Conservation (phyloP, 2,888 invertebrate genomes). For the Drosophila stalkeri region DNA sequence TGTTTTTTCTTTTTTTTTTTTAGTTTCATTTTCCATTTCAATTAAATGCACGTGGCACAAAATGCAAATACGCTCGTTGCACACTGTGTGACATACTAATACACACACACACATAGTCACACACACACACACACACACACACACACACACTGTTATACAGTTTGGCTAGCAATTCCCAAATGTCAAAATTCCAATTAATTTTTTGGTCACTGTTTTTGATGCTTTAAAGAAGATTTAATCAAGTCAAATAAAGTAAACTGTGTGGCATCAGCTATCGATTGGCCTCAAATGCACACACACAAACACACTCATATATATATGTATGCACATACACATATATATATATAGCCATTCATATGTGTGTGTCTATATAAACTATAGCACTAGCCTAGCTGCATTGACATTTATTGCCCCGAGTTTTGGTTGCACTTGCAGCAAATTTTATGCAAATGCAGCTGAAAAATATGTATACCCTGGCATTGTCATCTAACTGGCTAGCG, state of each 20-base stretch:
- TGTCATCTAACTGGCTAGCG: neutral
- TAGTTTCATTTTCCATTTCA: too few species aligned
- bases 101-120: too few species aligned
- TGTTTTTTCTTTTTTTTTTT: too few species aligned
- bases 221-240: constrained; percentile 77
- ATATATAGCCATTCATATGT: neutral
- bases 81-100: constrained; percentile 15
- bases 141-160: neutral
- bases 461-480: constrained; percentile 30
- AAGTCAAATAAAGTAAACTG: constrained; percentile 75
- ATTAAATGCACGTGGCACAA: constrained; percentile 27
- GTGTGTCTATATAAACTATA: neutral
- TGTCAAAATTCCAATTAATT: constrained; percentile 77
- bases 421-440: constrained; percentile 68
- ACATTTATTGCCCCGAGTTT: constrained; percentile 56
- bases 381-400: constrained; percentile 32
- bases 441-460: constrained; percentile 73
- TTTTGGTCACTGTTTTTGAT: constrained; percentile 71
- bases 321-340: neutral
- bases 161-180: constrained; percentile 57
- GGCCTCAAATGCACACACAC: constrained; percentile 21
- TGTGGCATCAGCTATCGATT: constrained; percentile 50
- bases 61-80: constrained; percentile 64
- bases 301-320: neutral
- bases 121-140: constrained; percentile 1